Evolutionary conservation across 2,113 vertebrate genomes (phyloP), one percentile per base, ranked within the genome.

Genomic region (Alexandromys fortis): DNA sequence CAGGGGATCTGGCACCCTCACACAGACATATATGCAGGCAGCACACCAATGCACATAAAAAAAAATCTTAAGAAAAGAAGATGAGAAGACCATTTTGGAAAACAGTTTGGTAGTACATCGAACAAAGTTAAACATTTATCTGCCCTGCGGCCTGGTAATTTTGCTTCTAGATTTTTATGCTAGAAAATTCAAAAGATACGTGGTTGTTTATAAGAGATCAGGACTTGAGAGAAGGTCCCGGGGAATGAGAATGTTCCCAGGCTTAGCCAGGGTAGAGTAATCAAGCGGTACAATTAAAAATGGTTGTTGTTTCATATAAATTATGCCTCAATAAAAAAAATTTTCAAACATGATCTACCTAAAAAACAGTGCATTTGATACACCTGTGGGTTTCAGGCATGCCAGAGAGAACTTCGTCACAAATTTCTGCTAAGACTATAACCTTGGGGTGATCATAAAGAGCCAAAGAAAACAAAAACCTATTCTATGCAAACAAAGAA

Each of bases 401-500:
- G 61, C 95, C 58, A 22, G 33, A 42, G 67, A 92, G 63, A 88
- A 94, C 3, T 22, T n/a, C 42, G 47, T 30, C 75, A 89, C 35
- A 73, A 35, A 79, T 78, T 90, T 81, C 38, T n/a, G 58, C 65
- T 90, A 47, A 45, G 17, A 65, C 4, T 68, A 68, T 68, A 68
- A 76, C 67, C 30, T 90, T 96, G 2, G 58, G 33, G 88, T 49
- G 61, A 86, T 45, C 45, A 92, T 61, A 58, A 88, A 12, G 8
- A 94, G 30, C 63, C 19, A 85, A 83, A 89, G 45, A 72, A 58
- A 63, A 92, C 49, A 89, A 81, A 87, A 28, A 13, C 22, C 77
- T 94, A 77, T 76, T 93, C 94, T 70, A 47, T 94, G 49, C 96
- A 88, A 94, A 49, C 16, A 7, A 79, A 93, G 30, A 92, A 76